Percentiles rank a stretch among this genome's conserved stretches.
phyloP scores from a whole-genome alignment of 2,797 vertebrate genomes.

The Chiroxiphia lanceolata region DNA sequence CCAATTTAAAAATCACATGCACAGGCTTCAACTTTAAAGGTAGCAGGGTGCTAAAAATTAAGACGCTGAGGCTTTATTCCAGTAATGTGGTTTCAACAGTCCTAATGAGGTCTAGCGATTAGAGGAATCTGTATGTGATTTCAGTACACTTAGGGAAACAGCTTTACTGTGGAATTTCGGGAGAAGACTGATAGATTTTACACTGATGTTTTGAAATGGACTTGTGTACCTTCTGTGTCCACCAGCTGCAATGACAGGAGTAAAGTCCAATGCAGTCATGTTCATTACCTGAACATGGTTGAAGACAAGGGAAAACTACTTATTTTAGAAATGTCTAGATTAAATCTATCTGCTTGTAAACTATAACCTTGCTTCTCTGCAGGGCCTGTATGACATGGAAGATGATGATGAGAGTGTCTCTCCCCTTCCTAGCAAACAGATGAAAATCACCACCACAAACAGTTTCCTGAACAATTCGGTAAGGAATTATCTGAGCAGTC shows the following conservation, averaged over 20 bases:
- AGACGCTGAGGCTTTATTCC: neutral
- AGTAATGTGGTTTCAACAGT: neutral
- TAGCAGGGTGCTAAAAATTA: neutral
- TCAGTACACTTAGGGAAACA: neutral
- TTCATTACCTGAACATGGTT: neutral
- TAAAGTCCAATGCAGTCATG: neutral
- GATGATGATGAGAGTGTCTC: constrained; percentile 76
- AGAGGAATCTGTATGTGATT: neutral
- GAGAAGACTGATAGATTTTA: neutral
- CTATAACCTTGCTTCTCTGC: neutral
- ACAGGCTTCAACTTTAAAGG: neutral
- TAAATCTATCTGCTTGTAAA: neutral
- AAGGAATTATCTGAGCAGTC: constrained; percentile 3
- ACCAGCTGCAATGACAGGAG: neutral
- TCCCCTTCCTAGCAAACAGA: constrained; percentile 83
- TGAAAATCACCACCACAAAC: constrained; percentile 85
- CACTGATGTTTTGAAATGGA: neutral
- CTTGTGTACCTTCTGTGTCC: neutral
- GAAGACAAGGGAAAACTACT: neutral
- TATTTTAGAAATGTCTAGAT: neutral
- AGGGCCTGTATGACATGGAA: constrained; percentile 75
- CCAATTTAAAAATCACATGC: neutral
- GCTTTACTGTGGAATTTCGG: neutral
- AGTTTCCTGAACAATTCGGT: constrained; percentile 75
- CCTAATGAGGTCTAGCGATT: neutral